Percentiles rank a stretch among this genome's conserved stretches.
Conservation (phyloP, 2,888 invertebrate genomes). For the Cotesia congregata region DNA sequence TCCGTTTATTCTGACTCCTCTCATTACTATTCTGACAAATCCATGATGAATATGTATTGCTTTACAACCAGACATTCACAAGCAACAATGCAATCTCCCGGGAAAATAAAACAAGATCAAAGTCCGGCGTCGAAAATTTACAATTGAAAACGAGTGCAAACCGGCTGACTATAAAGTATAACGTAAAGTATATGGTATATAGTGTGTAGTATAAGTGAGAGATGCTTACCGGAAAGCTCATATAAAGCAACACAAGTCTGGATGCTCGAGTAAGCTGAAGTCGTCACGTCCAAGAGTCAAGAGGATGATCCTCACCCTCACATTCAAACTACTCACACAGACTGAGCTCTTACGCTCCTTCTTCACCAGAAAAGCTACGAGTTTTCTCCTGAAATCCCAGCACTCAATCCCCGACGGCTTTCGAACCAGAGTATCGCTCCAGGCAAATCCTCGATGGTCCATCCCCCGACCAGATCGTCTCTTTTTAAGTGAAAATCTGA, state of each 20-base stretch:
- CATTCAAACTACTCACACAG: background rate
- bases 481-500: slow-evolving; percentile 25
- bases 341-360: background rate
- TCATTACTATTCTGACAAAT: slow-evolving; percentile 11
- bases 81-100: slow-evolving; percentile 26
- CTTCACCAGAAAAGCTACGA: slow-evolving; percentile 6
- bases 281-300: slow-evolving; percentile 26
- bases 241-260: slow-evolving; percentile 6
- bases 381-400: slow-evolving; percentile 24
- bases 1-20: background rate
- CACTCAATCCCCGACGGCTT: slow-evolving; percentile 25
- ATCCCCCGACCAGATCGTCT: background rate
- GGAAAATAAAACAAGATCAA: background rate
- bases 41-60: slow-evolving; percentile 31
- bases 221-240: slow-evolving; percentile 8
- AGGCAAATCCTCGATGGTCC: slow-evolving; percentile 24
- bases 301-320: slow-evolving; percentile 19
- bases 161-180: slow-evolving; percentile 19
- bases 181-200: background rate
- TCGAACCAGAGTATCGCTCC: slow-evolving; percentile 27
- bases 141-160: slow-evolving; percentile 32
- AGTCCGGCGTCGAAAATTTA: slow-evolving; percentile 26
- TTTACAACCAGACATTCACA: slow-evolving; percentile 23
- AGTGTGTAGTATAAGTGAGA: background rate
- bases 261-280: slow-evolving; percentile 17